Conservation (phyloP, 1,140 invertebrate genomes). For the Dolichoris vasculosae region DNA sequence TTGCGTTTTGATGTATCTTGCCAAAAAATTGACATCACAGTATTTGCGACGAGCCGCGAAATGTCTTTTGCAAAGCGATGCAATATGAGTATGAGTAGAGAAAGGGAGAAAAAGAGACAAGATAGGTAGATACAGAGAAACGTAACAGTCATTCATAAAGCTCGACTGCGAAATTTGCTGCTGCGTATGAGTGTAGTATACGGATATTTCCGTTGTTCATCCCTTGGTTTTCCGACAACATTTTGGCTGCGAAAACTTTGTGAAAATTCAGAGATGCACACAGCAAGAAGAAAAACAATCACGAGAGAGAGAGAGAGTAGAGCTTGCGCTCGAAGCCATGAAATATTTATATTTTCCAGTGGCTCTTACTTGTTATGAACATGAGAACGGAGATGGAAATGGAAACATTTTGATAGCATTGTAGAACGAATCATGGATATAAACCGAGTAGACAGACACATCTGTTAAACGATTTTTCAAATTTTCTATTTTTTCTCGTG, state of each 20-base stretch:
- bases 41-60: slow-evolving; percentile 7
- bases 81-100: not conserved
- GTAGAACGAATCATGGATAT: not conserved
- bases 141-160: slow-evolving; percentile 39
- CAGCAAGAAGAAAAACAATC: not conserved
- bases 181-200: not conserved
- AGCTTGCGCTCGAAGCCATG: slow-evolving; percentile 51
- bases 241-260: slow-evolving; percentile 44
- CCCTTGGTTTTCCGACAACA: slow-evolving; percentile 12
- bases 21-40: not conserved
- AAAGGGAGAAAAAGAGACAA: not conserved
- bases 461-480: slow-evolving; percentile 15
- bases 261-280: slow-evolving; percentile 1
- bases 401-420: slow-evolving; percentile 19
- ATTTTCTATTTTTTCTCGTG: not conserved
- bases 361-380: not conserved
- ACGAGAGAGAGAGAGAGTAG: not conserved
- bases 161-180: slow-evolving; percentile 29
- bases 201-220: slow-evolving; percentile 33
- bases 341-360: slow-evolving; percentile 65
- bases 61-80: slow-evolving; percentile 37
- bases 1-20: not conserved
- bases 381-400: not conserved
- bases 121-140: not conserved
- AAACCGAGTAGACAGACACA: not conserved